These are phyloP conservation scores for Agriopis leucophaearia DNA, from an alignment of 2,888 invertebrate genomes.

Conservation along the genomic window DNA sequence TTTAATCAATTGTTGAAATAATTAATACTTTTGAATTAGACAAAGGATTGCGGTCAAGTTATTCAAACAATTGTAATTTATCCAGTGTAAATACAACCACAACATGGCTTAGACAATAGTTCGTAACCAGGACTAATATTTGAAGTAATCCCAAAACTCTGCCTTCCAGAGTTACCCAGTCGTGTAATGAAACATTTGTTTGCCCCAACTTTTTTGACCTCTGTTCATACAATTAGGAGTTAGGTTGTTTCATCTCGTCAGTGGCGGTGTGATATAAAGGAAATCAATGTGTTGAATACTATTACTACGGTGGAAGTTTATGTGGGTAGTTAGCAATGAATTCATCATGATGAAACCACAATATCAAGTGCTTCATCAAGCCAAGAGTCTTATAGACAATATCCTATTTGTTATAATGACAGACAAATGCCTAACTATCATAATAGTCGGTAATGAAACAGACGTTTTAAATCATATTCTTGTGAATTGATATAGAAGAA, in stretches of 20 bases:
- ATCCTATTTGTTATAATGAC: too few relatives aligned
- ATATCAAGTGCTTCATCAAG: too few relatives aligned
- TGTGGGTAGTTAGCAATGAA: too few relatives aligned
- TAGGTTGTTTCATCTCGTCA: not conserved
- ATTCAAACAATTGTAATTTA: slow-evolving; percentile 9
- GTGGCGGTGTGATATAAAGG: not conserved
- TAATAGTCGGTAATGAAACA: too few relatives aligned
- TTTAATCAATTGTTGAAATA: not conserved
- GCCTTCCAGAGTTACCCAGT: not conserved
- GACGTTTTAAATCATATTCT: too few relatives aligned
- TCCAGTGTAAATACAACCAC: slow-evolving; percentile 2
- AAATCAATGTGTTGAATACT: not conserved
- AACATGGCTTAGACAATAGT: not conserved
- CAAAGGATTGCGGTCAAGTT: slow-evolving; percentile 3
- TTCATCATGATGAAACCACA: too few relatives aligned
- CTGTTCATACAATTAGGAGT: slow-evolving; percentile 8
- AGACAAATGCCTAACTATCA: too few relatives aligned
- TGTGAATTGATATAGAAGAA: too few relatives aligned
- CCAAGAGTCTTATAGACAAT: too few relatives aligned
- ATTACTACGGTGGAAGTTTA: not conserved
- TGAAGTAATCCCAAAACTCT: slow-evolving; percentile 12
- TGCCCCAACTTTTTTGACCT: slow-evolving; percentile 17
- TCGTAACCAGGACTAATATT: slow-evolving; percentile 4
- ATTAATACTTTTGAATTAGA: slow-evolving; percentile 9
- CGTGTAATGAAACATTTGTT: slow-evolving; percentile 31